phyloP scores from a whole-genome alignment of 1,140 invertebrate genomes.

The Nasonia longicornis region DNA sequence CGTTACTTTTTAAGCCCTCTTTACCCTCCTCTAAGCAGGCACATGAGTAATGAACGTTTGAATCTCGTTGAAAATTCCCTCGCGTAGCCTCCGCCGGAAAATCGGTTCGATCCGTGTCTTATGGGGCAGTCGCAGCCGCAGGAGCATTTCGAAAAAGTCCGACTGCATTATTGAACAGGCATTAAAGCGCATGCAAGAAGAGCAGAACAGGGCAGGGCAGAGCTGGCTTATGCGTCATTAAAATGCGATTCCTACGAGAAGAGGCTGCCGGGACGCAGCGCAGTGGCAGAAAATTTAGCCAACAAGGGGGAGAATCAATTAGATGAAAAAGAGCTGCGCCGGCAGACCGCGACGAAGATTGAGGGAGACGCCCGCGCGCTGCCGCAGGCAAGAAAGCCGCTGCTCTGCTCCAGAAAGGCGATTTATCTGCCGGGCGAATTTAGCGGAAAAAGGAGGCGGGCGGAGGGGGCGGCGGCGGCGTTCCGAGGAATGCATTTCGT shows the following conservation, averaged over 20 bases:
- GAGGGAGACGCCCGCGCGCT: neutral
- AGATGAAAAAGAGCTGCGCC: conserved; percentile 15
- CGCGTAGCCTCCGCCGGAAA: no score
- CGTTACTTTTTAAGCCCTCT: no score
- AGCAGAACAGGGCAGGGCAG: neutral
- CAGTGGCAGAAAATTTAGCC: conserved; percentile 32
- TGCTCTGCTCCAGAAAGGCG: conserved; percentile 20
- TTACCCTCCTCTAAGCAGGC: no score
- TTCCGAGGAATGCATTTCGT: conserved; percentile 66
- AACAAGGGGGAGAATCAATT: neutral
- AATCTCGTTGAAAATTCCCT: no score
- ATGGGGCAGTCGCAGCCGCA: neutral
- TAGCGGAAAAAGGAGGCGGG: conserved; percentile 24
- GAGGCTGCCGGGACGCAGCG: neutral
- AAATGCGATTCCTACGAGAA: conserved; percentile 27
- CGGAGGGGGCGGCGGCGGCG: conserved; percentile 44
- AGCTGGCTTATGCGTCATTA: conserved; percentile 14
- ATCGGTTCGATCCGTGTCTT: no score
- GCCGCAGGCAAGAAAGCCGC: neutral
- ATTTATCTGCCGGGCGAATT: conserved; percentile 38
- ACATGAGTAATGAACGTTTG: no score
- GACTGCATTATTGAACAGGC: conserved; percentile 38
- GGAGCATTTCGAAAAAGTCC: conserved; percentile 9
- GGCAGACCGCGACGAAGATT: neutral
- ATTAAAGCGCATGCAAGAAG: conserved; percentile 30